Base-by-base conservation (phyloP, 2,888 invertebrate genomes). In the Melolontha melolontha region DNA sequence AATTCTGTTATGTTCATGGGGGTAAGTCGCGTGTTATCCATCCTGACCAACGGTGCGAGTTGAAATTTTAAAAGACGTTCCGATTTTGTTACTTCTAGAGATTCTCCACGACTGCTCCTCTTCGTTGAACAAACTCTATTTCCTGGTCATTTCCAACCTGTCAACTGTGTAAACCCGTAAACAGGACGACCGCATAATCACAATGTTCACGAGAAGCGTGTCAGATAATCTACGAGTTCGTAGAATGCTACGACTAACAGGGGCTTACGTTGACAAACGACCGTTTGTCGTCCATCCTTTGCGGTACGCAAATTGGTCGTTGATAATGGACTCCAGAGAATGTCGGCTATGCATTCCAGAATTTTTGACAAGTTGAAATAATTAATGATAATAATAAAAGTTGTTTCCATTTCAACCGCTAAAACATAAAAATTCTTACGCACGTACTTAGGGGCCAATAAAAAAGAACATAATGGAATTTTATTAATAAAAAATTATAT, bases 141-240 rank as follows among this genome's bases (percentile, higher is more conserved):
- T 79, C 77, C 78, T 77, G 77, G 76, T 75, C 76, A 77, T 76
- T 76, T 77, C 75, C 76, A 75, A 52, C 50, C 68, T 70, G 70
- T 71, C 67, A 64, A 27, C 57, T 49, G 50, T 52, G 52, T 51
- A 66, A 64, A 55, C 34, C 50, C 51, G 55, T 51, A 70, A 70
- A 66, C 66, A 68, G 54, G 55, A 51, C 40, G 41, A 62, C 34
- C 67, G 51, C 62, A 51, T 67, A 67, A 67, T 62, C 62, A 67
- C 41, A 17, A 42, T 44, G 17, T 16, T 27, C 39, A 17, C 22
- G 34, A 34, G 34, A 34, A 34, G 8, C 34, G 34, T 34, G 34
- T 34, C 34, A 34, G 34, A 34, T 34, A 34, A 34, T 34, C 34
- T 34, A 34, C 34, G 34, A 34, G 34, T 22, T 42, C 17, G 42